phyloP scores from a whole-genome alignment of 2,888 invertebrate genomes.

The Drosophila silvestris region DNA sequence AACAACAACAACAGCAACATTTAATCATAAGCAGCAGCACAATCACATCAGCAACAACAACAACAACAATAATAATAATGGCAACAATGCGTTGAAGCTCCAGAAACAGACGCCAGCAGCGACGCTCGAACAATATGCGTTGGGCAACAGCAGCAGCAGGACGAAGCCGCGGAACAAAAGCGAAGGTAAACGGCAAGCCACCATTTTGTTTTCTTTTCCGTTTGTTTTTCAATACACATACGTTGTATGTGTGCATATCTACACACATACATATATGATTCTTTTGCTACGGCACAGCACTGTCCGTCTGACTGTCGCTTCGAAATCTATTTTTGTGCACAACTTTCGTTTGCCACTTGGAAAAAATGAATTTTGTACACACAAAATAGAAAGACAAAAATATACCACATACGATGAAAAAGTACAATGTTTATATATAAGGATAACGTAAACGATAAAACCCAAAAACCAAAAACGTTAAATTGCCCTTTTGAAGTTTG shows the following conservation, averaged over 20 bases:
- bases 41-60: not conserved
- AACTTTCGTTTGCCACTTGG: conserved; percentile 26
- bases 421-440: not conserved
- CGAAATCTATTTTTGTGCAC: conserved; percentile 59
- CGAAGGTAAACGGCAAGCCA: conserved; percentile 73
- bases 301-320: conserved; percentile 16
- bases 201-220: conserved; percentile 37
- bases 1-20: conserved; percentile 12
- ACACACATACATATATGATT: not conserved
- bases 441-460: not conserved
- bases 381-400: conserved; percentile 1
- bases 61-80: conserved; percentile 1
- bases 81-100: conserved; percentile 24
- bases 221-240: conserved; percentile 11
- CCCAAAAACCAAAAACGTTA: not conserved
- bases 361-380: conserved; percentile 3
- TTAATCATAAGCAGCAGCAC: conserved; percentile 9
- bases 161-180: conserved; percentile 73
- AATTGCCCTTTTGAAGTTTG: not conserved
- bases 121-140: conserved; percentile 16
- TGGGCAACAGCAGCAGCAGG: conserved; percentile 25
- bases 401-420: not conserved
- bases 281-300: conserved; percentile 3
- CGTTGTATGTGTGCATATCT: conserved; percentile 2
- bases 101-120: conserved; percentile 21